Evolutionary conservation across 2,888 invertebrate genomes (phyloP), one percentile per base, ranked within the genome.

Genomic region (Taenaris catops): DNA sequence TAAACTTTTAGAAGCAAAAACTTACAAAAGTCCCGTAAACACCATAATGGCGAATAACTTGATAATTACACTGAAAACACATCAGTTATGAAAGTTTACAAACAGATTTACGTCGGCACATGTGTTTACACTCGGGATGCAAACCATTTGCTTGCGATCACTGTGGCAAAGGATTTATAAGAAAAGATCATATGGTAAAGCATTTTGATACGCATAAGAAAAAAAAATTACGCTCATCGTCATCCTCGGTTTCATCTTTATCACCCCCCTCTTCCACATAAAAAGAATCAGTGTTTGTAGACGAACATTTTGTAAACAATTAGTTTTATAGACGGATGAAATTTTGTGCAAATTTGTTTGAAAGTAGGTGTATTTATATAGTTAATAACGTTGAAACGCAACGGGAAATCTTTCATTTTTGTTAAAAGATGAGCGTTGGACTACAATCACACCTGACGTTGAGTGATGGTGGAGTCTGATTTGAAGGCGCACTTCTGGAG

Each of bases 141-240:
- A 95, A 95, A 69, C 95, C 95, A 21, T 95, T 92, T 69, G 88
- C 90, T 46, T 96, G 96, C 75, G 90, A 91, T 52, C 90, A 90
- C 44, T 96, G 96, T 72, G 91, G 92, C 42, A 96, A 96, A 73
- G 94, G 95, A 29, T 96, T 96, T 74, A 95, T 95, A 55, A 90
- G 96, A 50, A 94, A 95, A 75, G 96, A 96, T 79, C 96, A 96
- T 75, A 94, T 96, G 95, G 89, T 94, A 49, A 96, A 96, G 71
- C 96, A 96, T 71, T 88, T 90, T 52, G 93, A 94, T 53, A 95
- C 94, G 31, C 96, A 96, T 78, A 88, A 89, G 33, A 91, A 90
- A 65, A 92, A 91, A 58, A 80, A 70, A 44, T 60, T 72, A 37
- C 75, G 81, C 37, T 54, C 74, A 19, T 61, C 73, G 2, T 52